Evolutionary conservation across 2,797 vertebrate genomes (phyloP).

Genomic region (Lacerta viridis): DNA sequence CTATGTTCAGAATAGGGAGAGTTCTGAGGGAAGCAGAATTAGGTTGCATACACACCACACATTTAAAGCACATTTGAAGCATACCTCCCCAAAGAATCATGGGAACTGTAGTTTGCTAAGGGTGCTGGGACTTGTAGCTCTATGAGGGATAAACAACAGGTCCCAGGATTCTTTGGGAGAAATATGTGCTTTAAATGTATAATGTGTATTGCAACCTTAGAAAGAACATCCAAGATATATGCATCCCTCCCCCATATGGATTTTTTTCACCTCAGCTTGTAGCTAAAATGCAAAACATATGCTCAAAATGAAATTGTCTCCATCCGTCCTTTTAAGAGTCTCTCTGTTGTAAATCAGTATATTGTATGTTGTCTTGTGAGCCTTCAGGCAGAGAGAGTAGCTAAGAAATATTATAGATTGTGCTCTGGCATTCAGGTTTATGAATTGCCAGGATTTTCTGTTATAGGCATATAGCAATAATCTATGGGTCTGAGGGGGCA

Average conservation of each 20-base stretch:
- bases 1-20: not conserved
- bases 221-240: not conserved
- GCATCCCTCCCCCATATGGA: not conserved
- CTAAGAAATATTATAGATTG: conserved; percentile 16
- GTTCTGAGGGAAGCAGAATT: not conserved
- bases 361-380: not conserved
- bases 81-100: too few species aligned
- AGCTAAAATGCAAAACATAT: conserved; percentile 21
- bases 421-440: not conserved
- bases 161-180: too few species aligned
- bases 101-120: too few species aligned
- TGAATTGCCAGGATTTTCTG: conserved; percentile 10
- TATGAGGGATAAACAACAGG: too few species aligned
- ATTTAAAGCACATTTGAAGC: too few species aligned
- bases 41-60: too few species aligned
- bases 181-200: too few species aligned
- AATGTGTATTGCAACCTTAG: too few species aligned
- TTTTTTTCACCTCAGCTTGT: not conserved
- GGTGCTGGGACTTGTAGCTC: too few species aligned
- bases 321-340: not conserved
- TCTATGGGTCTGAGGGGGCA: not conserved
- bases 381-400: not conserved
- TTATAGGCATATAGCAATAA: conserved; percentile 6
- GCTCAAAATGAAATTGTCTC: not conserved
- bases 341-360: not conserved